Base-by-base conservation (phyloP, 2,888 invertebrate species). In the Nineta flava region DNA sequence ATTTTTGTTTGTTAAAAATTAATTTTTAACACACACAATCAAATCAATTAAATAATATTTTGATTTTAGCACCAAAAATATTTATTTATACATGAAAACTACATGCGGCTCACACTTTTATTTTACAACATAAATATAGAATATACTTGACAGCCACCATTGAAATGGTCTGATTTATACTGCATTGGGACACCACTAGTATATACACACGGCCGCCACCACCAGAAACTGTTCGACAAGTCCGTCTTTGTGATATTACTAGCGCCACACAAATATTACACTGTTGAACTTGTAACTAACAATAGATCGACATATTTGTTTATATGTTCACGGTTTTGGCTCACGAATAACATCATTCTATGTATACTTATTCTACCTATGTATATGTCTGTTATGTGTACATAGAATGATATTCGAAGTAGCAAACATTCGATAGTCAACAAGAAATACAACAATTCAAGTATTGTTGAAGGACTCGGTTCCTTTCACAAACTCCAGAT, bases 101-200 rank as follows among this genome's bases (percentile, higher is more conserved):
- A 48, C 48, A 48, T 49, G 26, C 44, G 45, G 40, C 13, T 26
- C 6, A 26, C 13, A 34, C n/a, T 26, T 31, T 16, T 49, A 49
- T 45, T 45, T 44, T 45, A 16, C 17, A 45, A 44, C 40, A 43
- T 34, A 57, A 57, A 38, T 38, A 38, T 38, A 9, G 7, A 60
- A 58, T 54, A 59, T 57, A 57, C 58, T 62, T 63, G 63, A 64
- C 63, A 65, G 64, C 9, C 19, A 21, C 59, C 61, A 62, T 60
- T 60, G 62, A 63, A 61, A 61, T 62, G 61, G 61, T 58, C 56
- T 60, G 53, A 55, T 52, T 55, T 49, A 56, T 54, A 49, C 49
- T 49, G 44, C 44, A 49, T 21, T 49, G 35, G 26, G 17, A 31
- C 26, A 40, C 31, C n/a, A 21, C 12, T 26, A 13, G 5, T 26